Base-by-base conservation (phyloP, 2,797 vertebrate genomes). In the Taeniopygia guttata region DNA sequence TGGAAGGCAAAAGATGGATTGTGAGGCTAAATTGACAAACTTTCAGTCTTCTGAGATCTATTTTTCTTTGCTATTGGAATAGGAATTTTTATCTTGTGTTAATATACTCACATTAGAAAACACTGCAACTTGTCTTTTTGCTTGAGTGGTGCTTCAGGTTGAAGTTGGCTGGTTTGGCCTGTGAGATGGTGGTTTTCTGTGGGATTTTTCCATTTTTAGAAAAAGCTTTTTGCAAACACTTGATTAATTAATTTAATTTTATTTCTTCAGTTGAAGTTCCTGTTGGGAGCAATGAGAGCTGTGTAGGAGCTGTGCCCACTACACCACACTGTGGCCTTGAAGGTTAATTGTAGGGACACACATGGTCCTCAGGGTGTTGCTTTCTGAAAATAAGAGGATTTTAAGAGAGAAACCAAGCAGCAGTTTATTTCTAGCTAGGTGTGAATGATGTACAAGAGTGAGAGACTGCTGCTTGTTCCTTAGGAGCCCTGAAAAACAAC, bases 381-480 rank as follows among this genome's bases (percentile, higher is more conserved):
- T 74, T 72, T 94, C 72, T 81, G 85, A 78, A 89, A 94, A 77
- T 34, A 38, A 60, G 64, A 70, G 60, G 21, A 70, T 90, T 93
- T 93, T 88, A 80, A 90, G 30, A 46, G 56, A 18, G 16, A 86
- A 68, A 72, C 46, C 13, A 78, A 90, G 17, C 3, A 88, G 25
- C n/a, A 36, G 13, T 73, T 64, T 78, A 43, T 81, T 86, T 94
- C 34, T 63, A 54, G 26, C 51, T 78, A 32, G 63, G 66, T 68
- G n/a, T 72, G 46, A 88, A 75, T 68, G 49, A 42, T 0, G 4
- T 78, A 40, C 11, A 58, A 19, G 51, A 79, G 18, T 56, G 73
- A 80, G 64, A 88, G 79, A 52, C 45, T 86, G 30, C 66, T 90
- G 13, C 15, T 8, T 4, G 1, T 73, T 29, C 26, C 19, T 77